Conservation (phyloP, 1,140 invertebrate species). For the Drosophila erecta region DNA sequence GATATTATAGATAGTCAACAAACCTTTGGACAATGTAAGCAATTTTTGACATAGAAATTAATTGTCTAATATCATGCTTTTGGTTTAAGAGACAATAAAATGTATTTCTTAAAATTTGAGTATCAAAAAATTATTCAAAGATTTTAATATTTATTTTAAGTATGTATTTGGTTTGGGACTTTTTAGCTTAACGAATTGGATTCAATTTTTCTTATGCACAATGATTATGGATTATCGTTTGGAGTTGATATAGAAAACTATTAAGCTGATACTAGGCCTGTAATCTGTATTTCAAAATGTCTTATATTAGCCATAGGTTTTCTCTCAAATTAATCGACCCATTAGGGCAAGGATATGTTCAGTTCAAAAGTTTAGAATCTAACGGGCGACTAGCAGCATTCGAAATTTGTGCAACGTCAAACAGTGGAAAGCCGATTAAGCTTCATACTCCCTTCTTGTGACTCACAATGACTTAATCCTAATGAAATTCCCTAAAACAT, state of each 20-base stretch:
- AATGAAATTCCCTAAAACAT: slow-evolving; percentile 76
- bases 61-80: neutral
- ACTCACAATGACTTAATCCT: slow-evolving; percentile 49
- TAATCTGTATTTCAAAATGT: neutral
- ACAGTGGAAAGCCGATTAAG: slow-evolving; percentile 44
- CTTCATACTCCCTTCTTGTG: slow-evolving; percentile 1
- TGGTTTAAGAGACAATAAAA: too few species aligned
- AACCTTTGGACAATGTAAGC: slow-evolving; percentile 1
- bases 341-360: slow-evolving; percentile 63
- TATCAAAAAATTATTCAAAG: too few species aligned
- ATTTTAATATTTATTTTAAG: too few species aligned
- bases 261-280: neutral
- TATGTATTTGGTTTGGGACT: too few species aligned
- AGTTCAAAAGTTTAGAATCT: slow-evolving; percentile 57
- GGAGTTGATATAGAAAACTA: neutral
- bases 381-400: slow-evolving; percentile 63
- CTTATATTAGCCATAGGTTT: slow-evolving; percentile 3
- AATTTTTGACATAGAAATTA: neutral
- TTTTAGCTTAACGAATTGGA: too few species aligned
- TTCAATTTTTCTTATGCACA: neutral
- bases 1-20: slow-evolving; percentile 1
- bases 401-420: slow-evolving; percentile 57
- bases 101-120: too few species aligned
- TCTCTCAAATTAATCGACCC: slow-evolving; percentile 11
- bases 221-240: neutral